Base-by-base conservation (phyloP, 2,888 invertebrate species). In the Pilophorus perplexus region DNA sequence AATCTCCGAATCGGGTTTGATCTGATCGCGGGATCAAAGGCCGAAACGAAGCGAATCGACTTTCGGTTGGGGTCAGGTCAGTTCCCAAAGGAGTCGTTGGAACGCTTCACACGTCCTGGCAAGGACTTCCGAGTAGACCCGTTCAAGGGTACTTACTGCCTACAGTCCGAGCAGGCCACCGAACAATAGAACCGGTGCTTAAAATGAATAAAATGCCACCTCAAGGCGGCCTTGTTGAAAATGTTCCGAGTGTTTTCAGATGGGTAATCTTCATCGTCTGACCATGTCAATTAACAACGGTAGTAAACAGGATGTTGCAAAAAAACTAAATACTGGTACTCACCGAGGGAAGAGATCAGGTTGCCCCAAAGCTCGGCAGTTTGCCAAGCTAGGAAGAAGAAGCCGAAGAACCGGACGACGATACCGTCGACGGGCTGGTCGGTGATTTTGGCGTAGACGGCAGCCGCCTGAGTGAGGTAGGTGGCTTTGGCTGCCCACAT, bases 401-500 rank as follows among this genome's bases (percentile, higher is more conserved):
- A 91, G 46, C 98, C 98, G 79, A 98, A 98, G 84, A 98, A 97
- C 74, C 94, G 81, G 67, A 95, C 95, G 73, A 98, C 93, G 73
- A 95, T 92, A 18, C 92, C 93, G 77, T 94, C 93, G 60, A 91
- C 87, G 25, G 89, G 85, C 76, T 91, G 89, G 74, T 90, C 89
- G 12, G 90, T 90, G 69, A 93, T 80, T 75, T 90, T 90, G 14
- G 96, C 92, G 79, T 93, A 93, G 72, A 90, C 86, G 70, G 91
- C 90, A 48, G 94, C 96, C 42, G 89, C 91, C 80, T 95, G 92
- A 12, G 97, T 97, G 70, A 98, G 83, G 77, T 98, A 98, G 1
- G 94, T 93, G 68, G 97, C 96, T 78, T 97, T 93, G n/a, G 97
- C 93, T 0, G 95, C 92, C 98, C 98, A 98, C 87, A 98, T 89